phyloP scores from a whole-genome alignment of 2,888 invertebrate species.

The Leucophenga maculata region DNA sequence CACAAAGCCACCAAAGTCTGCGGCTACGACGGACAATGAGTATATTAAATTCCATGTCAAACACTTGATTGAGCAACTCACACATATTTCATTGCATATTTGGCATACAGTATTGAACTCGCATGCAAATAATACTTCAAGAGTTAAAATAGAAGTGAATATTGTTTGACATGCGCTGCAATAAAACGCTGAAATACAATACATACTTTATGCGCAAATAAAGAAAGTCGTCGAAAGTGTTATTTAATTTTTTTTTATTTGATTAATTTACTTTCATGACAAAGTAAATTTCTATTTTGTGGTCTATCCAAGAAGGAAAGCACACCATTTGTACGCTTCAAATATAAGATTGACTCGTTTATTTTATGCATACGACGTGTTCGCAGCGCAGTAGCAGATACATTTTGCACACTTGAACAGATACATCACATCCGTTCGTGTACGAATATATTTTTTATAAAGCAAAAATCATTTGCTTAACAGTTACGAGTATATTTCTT shows the following conservation, averaged over 20 bases:
- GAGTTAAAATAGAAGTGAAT: no score
- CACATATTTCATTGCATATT: no score
- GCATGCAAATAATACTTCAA: no score
- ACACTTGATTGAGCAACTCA: no score
- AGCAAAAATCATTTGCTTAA: background rate
- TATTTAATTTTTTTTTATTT: background rate
- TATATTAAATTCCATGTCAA: no score
- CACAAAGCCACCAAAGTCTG: no score
- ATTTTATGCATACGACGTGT: conserved; percentile 31
- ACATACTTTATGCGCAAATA: background rate
- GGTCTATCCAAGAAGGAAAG: background rate
- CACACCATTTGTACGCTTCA: conserved; percentile 26
- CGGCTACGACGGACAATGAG: no score
- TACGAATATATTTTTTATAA: background rate
- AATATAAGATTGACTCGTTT: conserved; percentile 54
- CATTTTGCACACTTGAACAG: no score
- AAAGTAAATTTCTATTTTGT: background rate
- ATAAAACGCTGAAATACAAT: no score
- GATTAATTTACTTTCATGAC: conserved; percentile 1
- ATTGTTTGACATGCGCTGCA: no score
- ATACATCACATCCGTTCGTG: background rate
- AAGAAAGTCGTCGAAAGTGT: background rate
- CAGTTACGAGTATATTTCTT: no score
- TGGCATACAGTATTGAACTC: no score
- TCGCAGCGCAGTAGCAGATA: background rate